Conservation (phyloP, 2,888 invertebrate species). For the Nymphalis urticae region DNA sequence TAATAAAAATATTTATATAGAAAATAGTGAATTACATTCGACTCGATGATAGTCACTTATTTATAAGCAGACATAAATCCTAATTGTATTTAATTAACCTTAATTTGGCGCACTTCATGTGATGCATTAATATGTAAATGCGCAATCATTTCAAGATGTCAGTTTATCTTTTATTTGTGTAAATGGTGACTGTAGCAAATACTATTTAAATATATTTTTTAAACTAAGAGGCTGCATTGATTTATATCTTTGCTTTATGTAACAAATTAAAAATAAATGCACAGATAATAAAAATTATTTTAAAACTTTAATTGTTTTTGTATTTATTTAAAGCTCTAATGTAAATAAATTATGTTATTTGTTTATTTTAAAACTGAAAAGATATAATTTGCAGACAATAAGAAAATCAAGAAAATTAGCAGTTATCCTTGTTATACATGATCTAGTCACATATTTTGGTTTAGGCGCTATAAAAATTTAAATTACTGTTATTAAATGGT, state of each 20-base stretch:
- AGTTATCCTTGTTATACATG: slow-evolving; percentile 9
- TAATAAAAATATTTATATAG: slow-evolving; percentile 5
- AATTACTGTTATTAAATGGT: slow-evolving; percentile 21
- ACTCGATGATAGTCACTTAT: not conserved
- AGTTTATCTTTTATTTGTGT: not conserved
- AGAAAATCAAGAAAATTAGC: not conserved
- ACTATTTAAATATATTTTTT: not conserved
- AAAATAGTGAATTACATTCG: slow-evolving; percentile 12
- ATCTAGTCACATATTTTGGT: not conserved
- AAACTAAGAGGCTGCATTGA: too few relatives aligned
- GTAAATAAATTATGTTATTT: too few relatives aligned
- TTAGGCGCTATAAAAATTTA: slow-evolving; percentile 14
- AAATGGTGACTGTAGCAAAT: not conserved
- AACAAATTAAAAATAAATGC: too few relatives aligned
- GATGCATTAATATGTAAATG: slow-evolving; percentile 39
- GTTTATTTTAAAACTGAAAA: too few relatives aligned
- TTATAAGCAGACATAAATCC: slow-evolving; percentile 53
- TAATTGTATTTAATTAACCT: slow-evolving; percentile 70
- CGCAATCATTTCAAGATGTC: slow-evolving; percentile 29
- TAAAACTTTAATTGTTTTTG: too few relatives aligned
- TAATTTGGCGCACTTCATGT: slow-evolving; percentile 59
- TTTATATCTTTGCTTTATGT: too few relatives aligned
- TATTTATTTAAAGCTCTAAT: too few relatives aligned
- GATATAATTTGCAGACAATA: too few relatives aligned
- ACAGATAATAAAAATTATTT: too few relatives aligned